phyloP scores from a whole-genome alignment of 1,140 invertebrate species.

The Drosophila ercepeae region DNA sequence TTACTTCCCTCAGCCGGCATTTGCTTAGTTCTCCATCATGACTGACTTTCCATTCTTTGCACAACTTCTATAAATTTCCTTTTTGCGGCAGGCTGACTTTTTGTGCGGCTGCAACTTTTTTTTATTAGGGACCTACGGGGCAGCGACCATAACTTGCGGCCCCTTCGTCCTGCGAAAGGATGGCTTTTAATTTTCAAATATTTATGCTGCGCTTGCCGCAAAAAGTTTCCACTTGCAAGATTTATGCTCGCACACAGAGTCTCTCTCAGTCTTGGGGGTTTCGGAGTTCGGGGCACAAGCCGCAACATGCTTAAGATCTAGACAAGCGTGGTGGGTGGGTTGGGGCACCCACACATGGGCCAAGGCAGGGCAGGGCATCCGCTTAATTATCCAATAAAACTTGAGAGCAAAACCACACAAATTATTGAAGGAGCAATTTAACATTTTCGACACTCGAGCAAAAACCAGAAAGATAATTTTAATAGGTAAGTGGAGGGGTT shows the following conservation, averaged over 20 bases:
- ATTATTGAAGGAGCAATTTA: conserved; percentile 50
- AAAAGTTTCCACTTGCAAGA: conserved; percentile 59
- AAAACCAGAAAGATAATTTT: conserved; percentile 20
- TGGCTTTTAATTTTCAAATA: conserved; percentile 73
- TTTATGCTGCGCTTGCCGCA: conserved; percentile 62
- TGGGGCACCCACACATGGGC: conserved; percentile 8
- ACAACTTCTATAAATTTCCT: conserved; percentile 42
- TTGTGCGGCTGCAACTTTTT: conserved; percentile 35
- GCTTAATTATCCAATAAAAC: conserved; percentile 71
- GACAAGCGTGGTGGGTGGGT: too few relatives aligned
- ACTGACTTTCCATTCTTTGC: conserved; percentile 19
- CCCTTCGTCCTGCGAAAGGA: conserved; percentile 8
- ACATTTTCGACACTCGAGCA: conserved; percentile 25
- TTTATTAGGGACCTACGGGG: conserved; percentile 14
- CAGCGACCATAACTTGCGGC: conserved; percentile 6
- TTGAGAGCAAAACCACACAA: conserved; percentile 50
- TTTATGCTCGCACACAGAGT: conserved; percentile 45
- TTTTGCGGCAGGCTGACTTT: conserved; percentile 8
- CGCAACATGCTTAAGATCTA: conserved; percentile 42
- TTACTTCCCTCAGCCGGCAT: conserved; percentile 1
- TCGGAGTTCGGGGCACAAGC: conserved; percentile 16
- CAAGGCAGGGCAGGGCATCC: neutral
- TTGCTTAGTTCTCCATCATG: conserved; percentile 36
- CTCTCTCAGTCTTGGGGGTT: neutral
- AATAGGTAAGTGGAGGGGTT: conserved; percentile 1